These are phyloP conservation scores for Charina bottae DNA, from an alignment of 2,113 vertebrate genomes.

Conservation along the genomic window DNA sequence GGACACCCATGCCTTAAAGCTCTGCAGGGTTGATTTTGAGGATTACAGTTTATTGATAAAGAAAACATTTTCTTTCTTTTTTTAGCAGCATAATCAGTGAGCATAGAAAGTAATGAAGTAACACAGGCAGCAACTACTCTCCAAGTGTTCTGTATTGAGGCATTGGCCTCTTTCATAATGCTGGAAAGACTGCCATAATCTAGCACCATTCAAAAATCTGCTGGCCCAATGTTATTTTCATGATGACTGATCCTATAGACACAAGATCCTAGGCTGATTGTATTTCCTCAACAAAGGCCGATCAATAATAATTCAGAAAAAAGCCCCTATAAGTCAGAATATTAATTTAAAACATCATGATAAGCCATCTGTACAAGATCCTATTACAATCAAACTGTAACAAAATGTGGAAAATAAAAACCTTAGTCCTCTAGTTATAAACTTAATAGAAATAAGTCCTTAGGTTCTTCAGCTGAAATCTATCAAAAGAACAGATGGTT, in stretches of 20 bases:
- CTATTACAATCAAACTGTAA: background rate
- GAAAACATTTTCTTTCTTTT: background rate
- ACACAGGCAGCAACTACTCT: background rate
- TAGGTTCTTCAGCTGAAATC: background rate
- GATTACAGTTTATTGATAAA: background rate
- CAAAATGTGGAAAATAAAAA: background rate
- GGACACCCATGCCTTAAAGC: background rate
- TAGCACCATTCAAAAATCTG: background rate
- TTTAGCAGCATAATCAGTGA: background rate
- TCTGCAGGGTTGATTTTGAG: background rate
- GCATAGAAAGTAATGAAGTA: background rate
- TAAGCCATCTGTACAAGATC: background rate
- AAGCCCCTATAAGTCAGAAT: background rate
- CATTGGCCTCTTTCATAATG: background rate
- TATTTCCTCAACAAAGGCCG: background rate
- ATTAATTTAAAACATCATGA: background rate
- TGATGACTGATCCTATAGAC: background rate
- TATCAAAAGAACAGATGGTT: background rate
- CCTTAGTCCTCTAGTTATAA: background rate
- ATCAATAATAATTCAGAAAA: background rate
- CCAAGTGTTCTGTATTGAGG: background rate
- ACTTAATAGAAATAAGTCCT: background rate
- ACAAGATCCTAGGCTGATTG: background rate
- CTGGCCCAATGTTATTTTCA: background rate
- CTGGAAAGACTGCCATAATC: background rate